These are phyloP conservation scores for Aselliscus stoliczkanus DNA, from an alignment of 2,797 vertebrate species.

Conservation along the genomic window DNA sequence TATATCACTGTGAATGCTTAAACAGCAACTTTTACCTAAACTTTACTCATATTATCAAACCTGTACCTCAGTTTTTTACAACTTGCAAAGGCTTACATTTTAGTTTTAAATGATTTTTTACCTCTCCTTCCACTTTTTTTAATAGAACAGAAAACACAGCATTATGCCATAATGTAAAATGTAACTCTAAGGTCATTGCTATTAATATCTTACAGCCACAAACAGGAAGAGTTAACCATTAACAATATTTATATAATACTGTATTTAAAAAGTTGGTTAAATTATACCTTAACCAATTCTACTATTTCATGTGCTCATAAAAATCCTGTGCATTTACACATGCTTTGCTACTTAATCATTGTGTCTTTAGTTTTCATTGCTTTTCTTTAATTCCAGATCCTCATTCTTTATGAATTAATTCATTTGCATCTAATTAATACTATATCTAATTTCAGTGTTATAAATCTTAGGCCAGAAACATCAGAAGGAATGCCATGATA, in stretches of 20 bases:
- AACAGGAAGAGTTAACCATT: not conserved
- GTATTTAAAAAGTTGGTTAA: not conserved
- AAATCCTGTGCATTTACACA: not conserved
- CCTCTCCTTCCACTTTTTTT: not conserved
- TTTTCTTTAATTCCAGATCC: not conserved
- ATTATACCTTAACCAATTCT: not conserved
- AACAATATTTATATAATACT: not conserved
- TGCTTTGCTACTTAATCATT: not conserved
- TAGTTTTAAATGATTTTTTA: not conserved
- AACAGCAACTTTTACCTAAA: not conserved
- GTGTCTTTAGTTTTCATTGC: not conserved
- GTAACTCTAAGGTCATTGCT: not conserved
- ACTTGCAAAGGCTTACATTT: not conserved
- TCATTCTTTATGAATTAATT: not conserved
- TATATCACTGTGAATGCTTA: not conserved
- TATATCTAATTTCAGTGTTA: not conserved
- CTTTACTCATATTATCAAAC: not conserved
- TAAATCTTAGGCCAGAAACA: not conserved
- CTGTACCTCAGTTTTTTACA: not conserved
- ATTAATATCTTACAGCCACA: not conserved
- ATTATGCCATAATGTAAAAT: not conserved
- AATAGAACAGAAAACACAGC: not conserved
- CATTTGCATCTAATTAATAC: not conserved
- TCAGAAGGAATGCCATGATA: not conserved
- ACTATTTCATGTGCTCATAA: not conserved